Conservation (phyloP, 2,797 vertebrate genomes). For the Pangasius krempfi region DNA sequence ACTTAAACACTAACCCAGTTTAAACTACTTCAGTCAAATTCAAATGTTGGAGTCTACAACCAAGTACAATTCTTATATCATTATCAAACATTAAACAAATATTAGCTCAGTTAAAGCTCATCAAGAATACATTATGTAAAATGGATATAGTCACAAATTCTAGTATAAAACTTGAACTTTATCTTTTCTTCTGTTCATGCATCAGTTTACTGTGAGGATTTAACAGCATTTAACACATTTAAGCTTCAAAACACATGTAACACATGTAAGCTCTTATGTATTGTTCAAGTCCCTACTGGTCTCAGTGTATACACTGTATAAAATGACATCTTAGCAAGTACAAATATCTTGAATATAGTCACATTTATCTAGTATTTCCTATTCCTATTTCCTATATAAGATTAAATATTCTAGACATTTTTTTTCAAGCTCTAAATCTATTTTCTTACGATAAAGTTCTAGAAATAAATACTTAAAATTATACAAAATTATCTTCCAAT, state of each 20-base stretch:
- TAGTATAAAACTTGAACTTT: not conserved
- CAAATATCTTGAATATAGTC: not conserved
- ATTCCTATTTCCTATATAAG: not conserved
- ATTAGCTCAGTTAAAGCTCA: not conserved
- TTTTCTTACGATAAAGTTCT: not conserved
- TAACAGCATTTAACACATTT: not conserved
- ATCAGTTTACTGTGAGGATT: not conserved
- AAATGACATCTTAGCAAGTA: not conserved
- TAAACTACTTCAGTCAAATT: not conserved
- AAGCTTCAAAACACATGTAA: not conserved
- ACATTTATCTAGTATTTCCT: not conserved
- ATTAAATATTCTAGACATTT: not conserved
- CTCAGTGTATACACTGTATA: not conserved
- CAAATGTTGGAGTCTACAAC: not conserved
- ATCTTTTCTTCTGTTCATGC: not conserved
- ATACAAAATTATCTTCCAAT: not conserved
- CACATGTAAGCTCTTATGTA: not conserved
- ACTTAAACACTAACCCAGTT: constrained; percentile 3
- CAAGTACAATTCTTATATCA: not conserved
- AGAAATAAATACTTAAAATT: not conserved
- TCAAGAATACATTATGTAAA: not conserved
- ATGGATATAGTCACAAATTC: not conserved
- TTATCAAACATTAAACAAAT: not conserved
- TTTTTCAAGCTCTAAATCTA: not conserved
- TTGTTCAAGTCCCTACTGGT: not conserved